Percentiles rank a stretch among this genome's conserved stretches.
These are phyloP conservation scores for Acronicta psi DNA, from an alignment of 2,888 invertebrate genomes.

Conservation along the genomic window DNA sequence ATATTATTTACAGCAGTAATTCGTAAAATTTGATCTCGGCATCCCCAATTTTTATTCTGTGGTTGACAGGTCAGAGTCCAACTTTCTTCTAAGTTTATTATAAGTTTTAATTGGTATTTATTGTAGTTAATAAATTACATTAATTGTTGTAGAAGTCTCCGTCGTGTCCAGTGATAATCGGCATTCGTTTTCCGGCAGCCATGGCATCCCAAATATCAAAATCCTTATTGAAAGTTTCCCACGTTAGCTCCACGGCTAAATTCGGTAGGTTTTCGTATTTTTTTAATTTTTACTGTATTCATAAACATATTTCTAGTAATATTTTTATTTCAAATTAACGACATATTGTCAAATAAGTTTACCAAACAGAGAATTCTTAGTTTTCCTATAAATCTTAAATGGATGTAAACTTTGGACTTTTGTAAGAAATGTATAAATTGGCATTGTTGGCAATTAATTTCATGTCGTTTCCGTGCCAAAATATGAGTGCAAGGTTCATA, in stretches of 20 bases:
- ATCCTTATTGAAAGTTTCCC: constrained; percentile 78
- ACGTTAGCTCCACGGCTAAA: constrained; percentile 77
- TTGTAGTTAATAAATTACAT: constrained; percentile 52
- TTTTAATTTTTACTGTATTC: not conserved
- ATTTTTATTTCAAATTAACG: not conserved
- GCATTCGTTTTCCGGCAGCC: constrained; percentile 56
- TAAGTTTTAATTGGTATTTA: constrained; percentile 65
- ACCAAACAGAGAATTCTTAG: not conserved
- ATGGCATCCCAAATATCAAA: constrained; percentile 86
- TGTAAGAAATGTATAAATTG: constrained; percentile 60
- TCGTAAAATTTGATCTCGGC: constrained; percentile 11
- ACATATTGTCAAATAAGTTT: not conserved
- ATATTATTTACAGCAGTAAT: not conserved
- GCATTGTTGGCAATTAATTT: constrained; percentile 67
- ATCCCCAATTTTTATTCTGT: constrained; percentile 50
- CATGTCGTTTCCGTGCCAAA: constrained; percentile 59
- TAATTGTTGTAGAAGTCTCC: constrained; percentile 62
- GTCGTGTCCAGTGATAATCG: constrained; percentile 54
- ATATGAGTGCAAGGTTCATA: constrained; percentile 48
- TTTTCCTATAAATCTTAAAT: constrained; percentile 23
- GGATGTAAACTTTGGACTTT: constrained; percentile 77
- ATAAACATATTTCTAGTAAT: not conserved
- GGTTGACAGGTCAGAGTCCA: constrained; percentile 84
- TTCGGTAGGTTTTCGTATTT: constrained; percentile 73
- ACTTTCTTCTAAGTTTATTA: constrained; percentile 72